Conservation (phyloP, 2,888 invertebrate species). For the Neoitamus cyanurus region DNA sequence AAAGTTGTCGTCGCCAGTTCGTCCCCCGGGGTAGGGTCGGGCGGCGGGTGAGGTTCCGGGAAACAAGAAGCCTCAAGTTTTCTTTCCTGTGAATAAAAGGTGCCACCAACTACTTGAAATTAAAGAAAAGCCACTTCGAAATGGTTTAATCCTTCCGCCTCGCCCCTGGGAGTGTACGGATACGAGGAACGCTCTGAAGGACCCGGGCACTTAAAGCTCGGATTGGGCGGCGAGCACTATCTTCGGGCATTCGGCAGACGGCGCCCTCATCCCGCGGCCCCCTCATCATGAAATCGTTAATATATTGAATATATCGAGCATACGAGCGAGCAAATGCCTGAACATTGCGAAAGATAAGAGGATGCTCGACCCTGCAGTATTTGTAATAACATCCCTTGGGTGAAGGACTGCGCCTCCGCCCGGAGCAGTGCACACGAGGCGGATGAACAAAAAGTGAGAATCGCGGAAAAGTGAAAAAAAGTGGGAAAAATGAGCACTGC, state of each 20-base stretch:
- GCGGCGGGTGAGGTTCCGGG: not conserved
- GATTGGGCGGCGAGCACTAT: not conserved
- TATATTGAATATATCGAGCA: constrained; percentile 22
- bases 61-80: constrained; percentile 5
- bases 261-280: not conserved
- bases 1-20: constrained; percentile 11
- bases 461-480: constrained; percentile 1
- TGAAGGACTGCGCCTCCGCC: not conserved
- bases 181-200: not conserved
- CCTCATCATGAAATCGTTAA: not conserved
- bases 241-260: not conserved
- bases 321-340: not conserved
- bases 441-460: not conserved
- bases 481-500: constrained; percentile 10
- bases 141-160: not conserved
- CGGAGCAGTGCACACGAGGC: not conserved
- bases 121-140: constrained; percentile 5
- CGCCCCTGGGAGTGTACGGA: not conserved
- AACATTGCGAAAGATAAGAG: constrained; percentile 30
- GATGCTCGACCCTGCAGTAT: constrained; percentile 34
- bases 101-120: not conserved
- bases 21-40: not conserved
- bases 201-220: not conserved
- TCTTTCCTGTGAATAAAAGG: not conserved
- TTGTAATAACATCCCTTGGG: constrained; percentile 31